Conservation (phyloP, 1,140 invertebrate species). For the Heliconius nattereri region DNA sequence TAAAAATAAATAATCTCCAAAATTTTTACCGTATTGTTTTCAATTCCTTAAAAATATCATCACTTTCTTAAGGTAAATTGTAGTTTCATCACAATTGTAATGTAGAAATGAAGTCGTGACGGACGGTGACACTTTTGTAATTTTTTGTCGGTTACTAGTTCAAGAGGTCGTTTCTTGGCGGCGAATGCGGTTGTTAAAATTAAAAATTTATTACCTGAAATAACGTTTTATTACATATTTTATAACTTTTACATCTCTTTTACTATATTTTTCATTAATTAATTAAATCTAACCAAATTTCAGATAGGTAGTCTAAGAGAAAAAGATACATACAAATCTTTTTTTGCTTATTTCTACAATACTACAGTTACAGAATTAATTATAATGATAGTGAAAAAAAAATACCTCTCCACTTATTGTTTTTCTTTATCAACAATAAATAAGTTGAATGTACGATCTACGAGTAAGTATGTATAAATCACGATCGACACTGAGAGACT, state of each 20-base stretch:
- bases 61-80: neutral
- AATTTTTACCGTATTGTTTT: neutral
- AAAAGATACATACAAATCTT: too few species aligned
- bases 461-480: too few species aligned
- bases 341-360: too few species aligned
- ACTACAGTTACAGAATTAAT: too few species aligned
- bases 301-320: too few species aligned
- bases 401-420: too few species aligned
- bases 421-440: too few species aligned
- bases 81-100: conserved; percentile 1
- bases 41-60: neutral
- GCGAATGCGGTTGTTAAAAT: conserved; percentile 18
- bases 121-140: conserved; percentile 46
- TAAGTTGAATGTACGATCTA: too few species aligned
- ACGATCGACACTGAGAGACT: too few species aligned
- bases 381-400: too few species aligned
- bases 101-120: conserved; percentile 56
- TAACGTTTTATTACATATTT: neutral
- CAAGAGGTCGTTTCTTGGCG: conserved; percentile 27
- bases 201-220: neutral
- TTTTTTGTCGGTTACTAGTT: conserved; percentile 49
- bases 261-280: neutral
- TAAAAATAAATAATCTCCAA: neutral
- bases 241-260: neutral
- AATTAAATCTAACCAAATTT: neutral